These are phyloP conservation scores for Chaetura pelagica DNA, from an alignment of 2,113 vertebrate genomes.

Conservation along the genomic window DNA sequence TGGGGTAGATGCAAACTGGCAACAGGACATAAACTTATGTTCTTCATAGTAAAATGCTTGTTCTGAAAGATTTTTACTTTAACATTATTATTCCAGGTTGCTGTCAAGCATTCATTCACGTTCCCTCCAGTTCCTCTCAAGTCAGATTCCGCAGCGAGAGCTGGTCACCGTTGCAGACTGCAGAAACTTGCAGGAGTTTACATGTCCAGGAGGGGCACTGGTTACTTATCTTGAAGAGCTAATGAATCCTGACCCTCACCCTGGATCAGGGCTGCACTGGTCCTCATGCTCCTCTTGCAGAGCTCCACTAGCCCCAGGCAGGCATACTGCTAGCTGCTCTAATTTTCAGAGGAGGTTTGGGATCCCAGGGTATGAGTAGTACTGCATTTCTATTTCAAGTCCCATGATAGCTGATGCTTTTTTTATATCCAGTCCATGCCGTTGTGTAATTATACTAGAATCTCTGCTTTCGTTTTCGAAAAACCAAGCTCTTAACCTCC, in stretches of 20 bases:
- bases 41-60: not conserved
- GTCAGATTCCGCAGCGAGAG: not conserved
- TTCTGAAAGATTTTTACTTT: not conserved
- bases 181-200: not conserved
- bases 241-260: not conserved
- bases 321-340: not conserved
- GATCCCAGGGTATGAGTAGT: not conserved
- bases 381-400: not conserved
- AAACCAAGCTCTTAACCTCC: not conserved
- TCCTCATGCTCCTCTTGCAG: not conserved
- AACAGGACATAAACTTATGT: not conserved
- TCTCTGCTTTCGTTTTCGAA: not conserved
- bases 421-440: not conserved
- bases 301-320: accelerated
- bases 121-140: not conserved
- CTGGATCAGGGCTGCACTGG: not conserved
- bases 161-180: not conserved
- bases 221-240: not conserved
- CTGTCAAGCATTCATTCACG: not conserved
- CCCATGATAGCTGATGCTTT: not conserved
- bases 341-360: not conserved
- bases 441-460: not conserved
- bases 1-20: not conserved
- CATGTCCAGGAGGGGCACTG: not conserved
- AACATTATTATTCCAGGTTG: not conserved